Percentiles rank a stretch among this genome's conserved stretches.
Conservation (phyloP, 2,888 invertebrate genomes). For the Leistus spinibarbis region DNA sequence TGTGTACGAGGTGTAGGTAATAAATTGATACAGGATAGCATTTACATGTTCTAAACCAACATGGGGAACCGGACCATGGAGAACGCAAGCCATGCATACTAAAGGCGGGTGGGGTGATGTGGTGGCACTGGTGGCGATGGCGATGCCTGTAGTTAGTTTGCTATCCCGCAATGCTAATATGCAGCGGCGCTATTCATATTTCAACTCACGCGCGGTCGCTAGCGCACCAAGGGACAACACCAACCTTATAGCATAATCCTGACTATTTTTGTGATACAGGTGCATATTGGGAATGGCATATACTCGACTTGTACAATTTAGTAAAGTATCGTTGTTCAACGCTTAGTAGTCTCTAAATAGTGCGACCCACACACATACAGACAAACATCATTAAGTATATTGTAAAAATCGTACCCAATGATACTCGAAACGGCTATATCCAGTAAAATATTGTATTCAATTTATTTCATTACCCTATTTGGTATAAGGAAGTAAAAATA, state of each 20-base stretch:
- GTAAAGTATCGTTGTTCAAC: too few relatives aligned
- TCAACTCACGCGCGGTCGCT: background rate
- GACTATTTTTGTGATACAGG: background rate
- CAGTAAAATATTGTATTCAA: too few relatives aligned
- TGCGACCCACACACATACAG: too few relatives aligned
- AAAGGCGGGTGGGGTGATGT: constrained; percentile 4
- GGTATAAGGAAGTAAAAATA: background rate
- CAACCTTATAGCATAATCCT: background rate
- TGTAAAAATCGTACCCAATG: too few relatives aligned
- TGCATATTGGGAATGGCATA: background rate
- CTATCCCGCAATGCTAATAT: constrained; percentile 9
- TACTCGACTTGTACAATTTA: too few relatives aligned
- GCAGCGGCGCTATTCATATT: constrained; percentile 5
- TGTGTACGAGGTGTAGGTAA: constrained; percentile 41
- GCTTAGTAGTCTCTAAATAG: too few relatives aligned
- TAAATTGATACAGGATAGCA: constrained; percentile 47
- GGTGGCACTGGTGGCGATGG: too few relatives aligned
- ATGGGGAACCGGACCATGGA: background rate
- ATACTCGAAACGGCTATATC: too few relatives aligned
- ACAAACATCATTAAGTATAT: too few relatives aligned
- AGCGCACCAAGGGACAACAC: background rate
- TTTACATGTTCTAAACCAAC: constrained; percentile 44
- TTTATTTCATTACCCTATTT: too few relatives aligned
- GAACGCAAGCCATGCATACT: constrained; percentile 18
- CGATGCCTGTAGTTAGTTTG: background rate